phyloP scores from a whole-genome alignment of 1,140 invertebrate species.

The Pinna nobilis region DNA sequence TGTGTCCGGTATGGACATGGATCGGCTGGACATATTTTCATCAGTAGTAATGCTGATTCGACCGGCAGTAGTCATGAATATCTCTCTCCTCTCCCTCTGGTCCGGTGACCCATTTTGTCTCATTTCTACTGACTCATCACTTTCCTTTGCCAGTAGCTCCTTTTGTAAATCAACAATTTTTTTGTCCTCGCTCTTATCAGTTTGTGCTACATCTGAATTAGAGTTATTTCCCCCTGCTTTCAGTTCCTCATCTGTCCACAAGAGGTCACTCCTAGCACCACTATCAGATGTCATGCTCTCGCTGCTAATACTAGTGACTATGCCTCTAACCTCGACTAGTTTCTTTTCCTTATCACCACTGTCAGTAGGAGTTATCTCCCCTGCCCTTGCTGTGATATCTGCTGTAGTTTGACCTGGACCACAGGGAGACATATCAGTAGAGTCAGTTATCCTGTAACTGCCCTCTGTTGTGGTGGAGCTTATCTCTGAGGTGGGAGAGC shows the following conservation, averaged over 20 bases:
- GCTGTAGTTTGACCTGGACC: no score
- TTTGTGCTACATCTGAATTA: no score
- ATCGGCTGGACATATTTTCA: background rate
- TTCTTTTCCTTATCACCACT: no score
- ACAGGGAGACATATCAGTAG: no score
- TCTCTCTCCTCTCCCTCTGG: slow-evolving; percentile 44
- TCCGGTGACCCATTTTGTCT: background rate
- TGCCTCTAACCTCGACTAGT: no score
- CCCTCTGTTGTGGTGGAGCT: slow-evolving; percentile 57
- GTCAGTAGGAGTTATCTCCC: background rate
- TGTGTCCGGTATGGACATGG: background rate
- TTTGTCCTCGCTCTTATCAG: no score
- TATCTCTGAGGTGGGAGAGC: slow-evolving; percentile 41
- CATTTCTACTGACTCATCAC: background rate
- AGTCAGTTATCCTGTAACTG: slow-evolving; percentile 41
- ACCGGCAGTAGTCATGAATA: slow-evolving; percentile 58
- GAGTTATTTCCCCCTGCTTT: background rate
- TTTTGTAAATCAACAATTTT: background rate
- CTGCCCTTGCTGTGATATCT: no score
- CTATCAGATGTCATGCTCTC: slow-evolving; percentile 11
- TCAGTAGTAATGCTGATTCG: slow-evolving; percentile 53
- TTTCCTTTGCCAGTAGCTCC: background rate
- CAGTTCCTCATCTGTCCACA: background rate
- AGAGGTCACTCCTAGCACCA: background rate
- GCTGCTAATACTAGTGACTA: slow-evolving; percentile 13